phyloP scores from a whole-genome alignment of 2,888 invertebrate species.

The Osmoderma eremita region DNA sequence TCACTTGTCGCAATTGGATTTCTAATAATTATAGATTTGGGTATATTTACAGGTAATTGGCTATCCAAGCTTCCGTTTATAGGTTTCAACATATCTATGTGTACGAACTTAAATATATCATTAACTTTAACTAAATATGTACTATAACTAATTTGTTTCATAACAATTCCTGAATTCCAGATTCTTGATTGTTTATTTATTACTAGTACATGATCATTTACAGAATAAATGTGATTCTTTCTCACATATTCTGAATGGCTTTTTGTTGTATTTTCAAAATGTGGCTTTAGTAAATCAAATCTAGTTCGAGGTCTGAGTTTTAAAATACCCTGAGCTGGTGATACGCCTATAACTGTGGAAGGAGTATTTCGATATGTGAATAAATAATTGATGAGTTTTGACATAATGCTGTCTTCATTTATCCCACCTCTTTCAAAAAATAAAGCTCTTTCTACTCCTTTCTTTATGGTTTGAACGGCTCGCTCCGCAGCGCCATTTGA shows the following conservation, averaged over 20 bases:
- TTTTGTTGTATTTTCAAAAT: slow-evolving; percentile 7
- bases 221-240: not conserved
- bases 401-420: not conserved
- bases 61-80: not conserved
- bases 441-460: not conserved
- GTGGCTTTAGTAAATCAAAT: not conserved
- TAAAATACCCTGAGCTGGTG: slow-evolving; percentile 5
- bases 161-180: not conserved
- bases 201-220: not conserved
- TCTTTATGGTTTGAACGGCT: slow-evolving; percentile 14
- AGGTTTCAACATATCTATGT: not conserved
- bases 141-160: slow-evolving; percentile 2
- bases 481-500: not conserved
- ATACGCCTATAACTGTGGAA: not conserved
- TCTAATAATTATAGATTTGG: not conserved
- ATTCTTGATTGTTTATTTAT: not conserved
- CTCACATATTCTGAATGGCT: not conserved
- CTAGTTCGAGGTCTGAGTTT: slow-evolving; percentile 2
- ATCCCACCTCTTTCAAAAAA: slow-evolving; percentile 1
- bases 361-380: slow-evolving; percentile 18
- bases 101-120: not conserved
- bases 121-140: slow-evolving; percentile 6
- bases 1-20: not conserved
- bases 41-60: not conserved
- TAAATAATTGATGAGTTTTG: slow-evolving; percentile 3